Percentiles rank a stretch among this genome's conserved stretches.
Conservation (phyloP, 2,888 invertebrate species). For the Onchidella celtica region DNA sequence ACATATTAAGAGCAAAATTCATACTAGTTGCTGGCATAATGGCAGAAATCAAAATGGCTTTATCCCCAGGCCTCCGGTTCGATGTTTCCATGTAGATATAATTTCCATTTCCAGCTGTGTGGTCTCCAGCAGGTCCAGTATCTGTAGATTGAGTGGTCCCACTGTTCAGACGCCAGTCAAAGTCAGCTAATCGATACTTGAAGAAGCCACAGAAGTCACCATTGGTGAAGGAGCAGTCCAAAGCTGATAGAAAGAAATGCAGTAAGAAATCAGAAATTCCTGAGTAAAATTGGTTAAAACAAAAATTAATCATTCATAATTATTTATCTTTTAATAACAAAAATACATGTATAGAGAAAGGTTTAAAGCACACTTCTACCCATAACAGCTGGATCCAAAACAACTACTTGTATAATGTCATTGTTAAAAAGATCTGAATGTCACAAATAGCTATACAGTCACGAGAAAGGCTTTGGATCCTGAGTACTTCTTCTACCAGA, state of each 20-base stretch:
- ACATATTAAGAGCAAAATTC: too few species aligned
- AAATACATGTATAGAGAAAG: background rate
- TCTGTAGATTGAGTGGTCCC: conserved; percentile 63
- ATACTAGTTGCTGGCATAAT: conserved; percentile 55
- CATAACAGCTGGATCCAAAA: too few species aligned
- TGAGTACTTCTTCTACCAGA: too few species aligned
- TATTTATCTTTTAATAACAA: too few species aligned
- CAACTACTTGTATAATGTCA: too few species aligned
- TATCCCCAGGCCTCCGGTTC: conserved; percentile 60
- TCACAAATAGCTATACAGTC: too few species aligned
- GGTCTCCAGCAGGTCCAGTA: conserved; percentile 76
- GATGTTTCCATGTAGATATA: conserved; percentile 77
- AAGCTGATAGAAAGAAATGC: conserved; percentile 54
- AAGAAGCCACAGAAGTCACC: conserved; percentile 70
- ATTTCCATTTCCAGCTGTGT: conserved; percentile 74
- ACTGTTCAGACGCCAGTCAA: conserved; percentile 72
- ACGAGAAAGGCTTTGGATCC: too few species aligned
- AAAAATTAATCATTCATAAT: too few species aligned
- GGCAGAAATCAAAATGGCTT: conserved; percentile 63
- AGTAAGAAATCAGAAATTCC: too few species aligned
- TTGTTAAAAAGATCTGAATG: too few species aligned
- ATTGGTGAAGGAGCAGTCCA: conserved; percentile 74
- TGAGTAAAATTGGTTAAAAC: too few species aligned
- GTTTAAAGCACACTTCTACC: background rate
- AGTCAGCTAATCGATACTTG: conserved; percentile 70